These are phyloP conservation scores for Dasyornis broadbenti DNA, from an alignment of 2,113 vertebrate species.

Conservation along the genomic window DNA sequence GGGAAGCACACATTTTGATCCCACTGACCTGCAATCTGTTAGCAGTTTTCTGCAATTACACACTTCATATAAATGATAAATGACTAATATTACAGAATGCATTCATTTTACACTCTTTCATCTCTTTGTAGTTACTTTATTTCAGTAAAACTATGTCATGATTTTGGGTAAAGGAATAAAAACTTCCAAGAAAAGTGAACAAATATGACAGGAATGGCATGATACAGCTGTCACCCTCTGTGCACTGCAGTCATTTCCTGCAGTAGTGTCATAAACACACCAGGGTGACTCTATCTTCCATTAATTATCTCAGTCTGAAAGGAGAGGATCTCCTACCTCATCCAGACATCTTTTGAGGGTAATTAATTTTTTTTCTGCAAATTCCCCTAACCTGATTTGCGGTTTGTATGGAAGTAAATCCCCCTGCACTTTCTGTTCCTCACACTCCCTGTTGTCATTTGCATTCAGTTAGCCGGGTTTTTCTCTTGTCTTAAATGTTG, in stretches of 20 bases:
- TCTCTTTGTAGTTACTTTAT: not conserved
- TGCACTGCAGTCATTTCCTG: not conserved
- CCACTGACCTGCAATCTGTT: slow-evolving; percentile 41
- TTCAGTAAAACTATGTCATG: not conserved
- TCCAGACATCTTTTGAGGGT: not conserved
- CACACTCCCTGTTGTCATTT: fast-evolving
- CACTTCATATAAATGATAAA: slow-evolving; percentile 38
- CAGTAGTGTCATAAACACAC: not conserved
- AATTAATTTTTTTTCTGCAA: not conserved
- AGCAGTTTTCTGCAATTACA: slow-evolving; percentile 20
- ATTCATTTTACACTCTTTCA: not conserved
- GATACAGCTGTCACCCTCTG: not conserved
- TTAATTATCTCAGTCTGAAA: not conserved
- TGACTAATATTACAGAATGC: not conserved
- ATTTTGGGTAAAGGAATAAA: not conserved
- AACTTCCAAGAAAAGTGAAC: not conserved
- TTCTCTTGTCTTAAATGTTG: not conserved
- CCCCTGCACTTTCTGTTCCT: not conserved
- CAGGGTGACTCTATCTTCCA: not conserved
- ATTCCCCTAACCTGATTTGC: not conserved
- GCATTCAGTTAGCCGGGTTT: not conserved
- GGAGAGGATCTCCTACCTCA: not conserved
- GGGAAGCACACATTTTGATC: slow-evolving; percentile 20
- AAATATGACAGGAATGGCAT: not conserved
- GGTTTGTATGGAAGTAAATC: not conserved